Evolutionary conservation across 2,888 invertebrate genomes (phyloP).

Genomic region (Megamerina dolium): DNA sequence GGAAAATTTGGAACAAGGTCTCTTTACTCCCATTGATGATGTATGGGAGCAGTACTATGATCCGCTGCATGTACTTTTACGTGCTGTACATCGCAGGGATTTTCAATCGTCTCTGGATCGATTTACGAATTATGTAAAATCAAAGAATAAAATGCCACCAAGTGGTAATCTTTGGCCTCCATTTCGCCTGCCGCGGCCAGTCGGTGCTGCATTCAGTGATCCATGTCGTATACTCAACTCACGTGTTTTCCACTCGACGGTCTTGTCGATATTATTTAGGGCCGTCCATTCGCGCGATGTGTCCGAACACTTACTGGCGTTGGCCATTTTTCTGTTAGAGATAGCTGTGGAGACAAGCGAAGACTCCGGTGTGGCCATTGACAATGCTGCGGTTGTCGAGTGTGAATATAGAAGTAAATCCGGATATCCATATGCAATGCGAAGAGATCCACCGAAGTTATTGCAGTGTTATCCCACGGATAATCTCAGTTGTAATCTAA

Average conservation of each 20-base stretch:
- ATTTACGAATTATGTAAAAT: slow-evolving; percentile 71
- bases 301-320: slow-evolving; percentile 82
- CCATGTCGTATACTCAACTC: slow-evolving; percentile 52
- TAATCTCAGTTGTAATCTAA: slow-evolving; percentile 69
- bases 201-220: slow-evolving; percentile 61
- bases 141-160: slow-evolving; percentile 56
- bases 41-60: slow-evolving; percentile 94
- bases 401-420: slow-evolving; percentile 35
- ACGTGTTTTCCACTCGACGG: slow-evolving; percentile 49
- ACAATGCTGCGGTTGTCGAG: slow-evolving; percentile 35
- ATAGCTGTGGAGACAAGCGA: slow-evolving; percentile 58
- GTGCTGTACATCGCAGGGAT: slow-evolving; percentile 87
- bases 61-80: slow-evolving; percentile 83
- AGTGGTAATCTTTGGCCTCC: slow-evolving; percentile 72
- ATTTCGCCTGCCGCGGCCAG: slow-evolving; percentile 64
- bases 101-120: slow-evolving; percentile 93
- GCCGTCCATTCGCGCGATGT: slow-evolving; percentile 69
- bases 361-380: slow-evolving; percentile 25
- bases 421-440: slow-evolving; percentile 31
- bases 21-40: slow-evolving; percentile 76
- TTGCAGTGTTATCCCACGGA: slow-evolving; percentile 66
- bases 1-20: slow-evolving; percentile 80
- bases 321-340: slow-evolving; percentile 80
- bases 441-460: slow-evolving; percentile 45
- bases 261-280: slow-evolving; percentile 78